Percentiles rank a stretch among this genome's conserved stretches.
These are phyloP conservation scores for Entomobrya multifasciata DNA, from an alignment of 2,888 invertebrate species.

Conservation along the genomic window DNA sequence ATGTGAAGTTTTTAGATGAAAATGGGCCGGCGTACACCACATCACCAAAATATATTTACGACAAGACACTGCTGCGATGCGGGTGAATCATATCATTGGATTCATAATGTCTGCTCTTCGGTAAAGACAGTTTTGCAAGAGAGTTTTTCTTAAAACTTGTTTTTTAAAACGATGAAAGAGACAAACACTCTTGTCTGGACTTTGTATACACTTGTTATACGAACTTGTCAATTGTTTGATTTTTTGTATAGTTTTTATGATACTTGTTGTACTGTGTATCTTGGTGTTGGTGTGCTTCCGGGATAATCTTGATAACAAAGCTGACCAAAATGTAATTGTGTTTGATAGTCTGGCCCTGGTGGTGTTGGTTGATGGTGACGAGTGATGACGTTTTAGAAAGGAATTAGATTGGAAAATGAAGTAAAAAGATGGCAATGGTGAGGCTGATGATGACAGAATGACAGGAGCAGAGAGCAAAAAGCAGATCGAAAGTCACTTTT, in stretches of 20 bases:
- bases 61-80: background rate
- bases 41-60: background rate
- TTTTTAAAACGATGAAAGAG: background rate
- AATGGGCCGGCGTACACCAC: conserved; percentile 16
- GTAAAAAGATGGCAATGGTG: background rate
- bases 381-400: conserved; percentile 51
- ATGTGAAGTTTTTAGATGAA: conserved; percentile 1
- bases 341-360: background rate
- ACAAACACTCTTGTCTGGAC: background rate
- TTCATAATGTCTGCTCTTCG: no score
- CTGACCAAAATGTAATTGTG: background rate
- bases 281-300: conserved; percentile 5
- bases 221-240: no score
- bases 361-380: conserved; percentile 8
- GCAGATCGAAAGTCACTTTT: conserved; percentile 16
- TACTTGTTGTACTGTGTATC: background rate
- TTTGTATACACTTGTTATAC: background rate
- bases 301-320: conserved; percentile 38
- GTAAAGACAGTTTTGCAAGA: background rate
- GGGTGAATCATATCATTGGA: background rate
- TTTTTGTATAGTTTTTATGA: background rate
- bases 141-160: conserved; percentile 5
- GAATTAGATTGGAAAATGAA: background rate
- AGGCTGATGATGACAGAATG: conserved; percentile 37
- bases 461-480: conserved; percentile 46